Conservation (phyloP, 2,888 invertebrate species). For the Neoascia interrupta region DNA sequence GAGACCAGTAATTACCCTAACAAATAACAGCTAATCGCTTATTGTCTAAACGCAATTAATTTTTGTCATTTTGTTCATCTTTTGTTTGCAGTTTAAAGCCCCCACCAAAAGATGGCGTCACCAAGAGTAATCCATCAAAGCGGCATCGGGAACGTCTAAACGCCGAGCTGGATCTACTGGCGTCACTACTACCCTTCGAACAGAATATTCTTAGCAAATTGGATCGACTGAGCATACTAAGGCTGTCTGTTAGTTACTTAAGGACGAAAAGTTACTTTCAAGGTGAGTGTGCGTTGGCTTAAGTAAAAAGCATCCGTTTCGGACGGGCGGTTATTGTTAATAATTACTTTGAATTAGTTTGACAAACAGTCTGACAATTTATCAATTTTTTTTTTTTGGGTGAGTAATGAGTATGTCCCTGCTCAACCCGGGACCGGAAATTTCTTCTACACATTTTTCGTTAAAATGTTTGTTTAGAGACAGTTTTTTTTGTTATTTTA, state of each 20-base stretch:
- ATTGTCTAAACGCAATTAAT: conserved; percentile 34
- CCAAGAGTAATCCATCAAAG: conserved; percentile 99
- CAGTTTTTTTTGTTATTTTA: conserved; percentile 10
- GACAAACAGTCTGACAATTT: conserved; percentile 57
- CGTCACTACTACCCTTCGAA: conserved; percentile 96
- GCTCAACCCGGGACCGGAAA: conserved; percentile 11
- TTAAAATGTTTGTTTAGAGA: conserved; percentile 51
- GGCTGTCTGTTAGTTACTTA: conserved; percentile 98
- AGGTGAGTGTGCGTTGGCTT: conserved; percentile 93
- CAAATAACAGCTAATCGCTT: too few species aligned
- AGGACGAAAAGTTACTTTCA: conserved; percentile 99
- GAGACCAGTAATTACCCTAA: conserved; percentile 36
- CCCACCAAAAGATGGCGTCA: conserved; percentile 95
- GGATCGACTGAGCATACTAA: conserved; percentile 97
- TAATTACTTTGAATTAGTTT: conserved; percentile 64
- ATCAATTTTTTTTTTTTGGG: conserved; percentile 41
- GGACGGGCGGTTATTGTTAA: conserved; percentile 20
- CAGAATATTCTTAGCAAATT: conserved; percentile 98
- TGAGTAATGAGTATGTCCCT: background rate
- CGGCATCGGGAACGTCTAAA: conserved; percentile 98
- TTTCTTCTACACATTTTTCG: conserved; percentile 53
- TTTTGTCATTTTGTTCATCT: conserved; percentile 34
- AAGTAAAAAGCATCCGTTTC: conserved; percentile 42
- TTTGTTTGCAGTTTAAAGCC: conserved; percentile 90
- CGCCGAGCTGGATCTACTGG: conserved; percentile 98